phyloP scores from a whole-genome alignment of 1,140 invertebrate genomes.

The Drosophila triauraria region DNA sequence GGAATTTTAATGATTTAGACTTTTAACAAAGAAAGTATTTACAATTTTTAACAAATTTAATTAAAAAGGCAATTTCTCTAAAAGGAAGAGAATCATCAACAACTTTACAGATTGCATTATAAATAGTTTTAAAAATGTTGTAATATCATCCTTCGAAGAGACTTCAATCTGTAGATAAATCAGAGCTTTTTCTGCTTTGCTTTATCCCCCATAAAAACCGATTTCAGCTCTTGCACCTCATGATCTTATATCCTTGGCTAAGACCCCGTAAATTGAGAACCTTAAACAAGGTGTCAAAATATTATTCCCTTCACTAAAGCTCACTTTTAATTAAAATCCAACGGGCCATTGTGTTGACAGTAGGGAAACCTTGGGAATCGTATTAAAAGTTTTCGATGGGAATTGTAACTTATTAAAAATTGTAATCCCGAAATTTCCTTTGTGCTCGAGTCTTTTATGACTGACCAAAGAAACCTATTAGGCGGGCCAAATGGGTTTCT shows the following conservation, averaged over 20 bases:
- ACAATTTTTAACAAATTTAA: not conserved
- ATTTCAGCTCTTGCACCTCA: not conserved
- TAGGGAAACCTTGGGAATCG: slow-evolving; percentile 18
- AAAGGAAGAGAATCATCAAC: not conserved
- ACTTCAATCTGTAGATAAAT: not conserved
- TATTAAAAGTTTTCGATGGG: slow-evolving; percentile 10
- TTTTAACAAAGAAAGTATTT: not conserved
- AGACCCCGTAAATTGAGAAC: slow-evolving; percentile 13
- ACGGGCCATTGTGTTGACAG: slow-evolving; percentile 14
- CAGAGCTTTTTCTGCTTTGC: not conserved
- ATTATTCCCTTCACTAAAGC: slow-evolving; percentile 31
- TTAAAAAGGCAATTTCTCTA: not conserved
- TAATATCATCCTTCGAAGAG: not conserved
- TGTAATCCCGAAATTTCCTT: slow-evolving; percentile 1
- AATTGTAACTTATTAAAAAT: slow-evolving; percentile 26
- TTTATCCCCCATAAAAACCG: not conserved
- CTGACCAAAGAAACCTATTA: slow-evolving; percentile 26
- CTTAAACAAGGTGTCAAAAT: slow-evolving; percentile 26
- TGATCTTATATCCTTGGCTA: slow-evolving; percentile 9
- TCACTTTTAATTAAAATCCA: slow-evolving; percentile 37
- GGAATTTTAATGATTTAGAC: too few relatives aligned
- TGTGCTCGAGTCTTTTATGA: slow-evolving; percentile 16
- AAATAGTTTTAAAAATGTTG: not conserved
- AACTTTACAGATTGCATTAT: not conserved
- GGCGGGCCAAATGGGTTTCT: slow-evolving; percentile 23